Percentiles rank a stretch among this genome's conserved stretches.
These are phyloP conservation scores for Caenorhabditis briggsae DNA, from an alignment of 1,140 invertebrate genomes.

Conservation along the genomic window DNA sequence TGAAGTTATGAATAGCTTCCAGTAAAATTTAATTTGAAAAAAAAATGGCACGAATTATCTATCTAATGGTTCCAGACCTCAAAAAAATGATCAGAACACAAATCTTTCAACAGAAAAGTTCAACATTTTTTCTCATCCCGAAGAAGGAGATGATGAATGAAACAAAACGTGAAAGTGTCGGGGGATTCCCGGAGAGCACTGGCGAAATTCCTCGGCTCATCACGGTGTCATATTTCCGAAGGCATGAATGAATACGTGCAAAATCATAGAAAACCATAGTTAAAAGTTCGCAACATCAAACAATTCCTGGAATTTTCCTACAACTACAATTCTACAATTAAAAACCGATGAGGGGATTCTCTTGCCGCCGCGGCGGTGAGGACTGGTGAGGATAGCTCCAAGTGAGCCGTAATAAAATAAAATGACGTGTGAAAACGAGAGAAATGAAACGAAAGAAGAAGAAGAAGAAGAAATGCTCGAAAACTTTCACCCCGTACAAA, in stretches of 20 bases:
- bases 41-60: no score
- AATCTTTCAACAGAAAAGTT: not conserved
- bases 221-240: conserved; percentile 51
- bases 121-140: no score
- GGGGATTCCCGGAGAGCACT: conserved; percentile 6
- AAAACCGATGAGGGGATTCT: conserved; percentile 6
- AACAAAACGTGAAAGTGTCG: conserved; percentile 54
- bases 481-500: conserved; percentile 37
- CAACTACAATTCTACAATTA: conserved; percentile 6
- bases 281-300: not conserved
- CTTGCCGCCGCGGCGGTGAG: no score
- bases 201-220: not conserved
- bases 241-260: conserved; percentile 48
- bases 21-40: no score
- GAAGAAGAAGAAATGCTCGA: conserved; percentile 49
- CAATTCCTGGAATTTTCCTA: not conserved
- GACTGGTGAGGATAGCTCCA: not conserved
- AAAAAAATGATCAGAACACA: no score
- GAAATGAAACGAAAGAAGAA: conserved; percentile 23
- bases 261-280: conserved; percentile 11
- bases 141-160: conserved; percentile 45
- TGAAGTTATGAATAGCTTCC: no score
- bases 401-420: conserved; percentile 45
- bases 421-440: conserved; percentile 51
- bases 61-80: no score